Evolutionary conservation across 2,113 vertebrate species (phyloP), one percentile per base, ranked within the genome.

Genomic region (Isurus oxyrinchus): DNA sequence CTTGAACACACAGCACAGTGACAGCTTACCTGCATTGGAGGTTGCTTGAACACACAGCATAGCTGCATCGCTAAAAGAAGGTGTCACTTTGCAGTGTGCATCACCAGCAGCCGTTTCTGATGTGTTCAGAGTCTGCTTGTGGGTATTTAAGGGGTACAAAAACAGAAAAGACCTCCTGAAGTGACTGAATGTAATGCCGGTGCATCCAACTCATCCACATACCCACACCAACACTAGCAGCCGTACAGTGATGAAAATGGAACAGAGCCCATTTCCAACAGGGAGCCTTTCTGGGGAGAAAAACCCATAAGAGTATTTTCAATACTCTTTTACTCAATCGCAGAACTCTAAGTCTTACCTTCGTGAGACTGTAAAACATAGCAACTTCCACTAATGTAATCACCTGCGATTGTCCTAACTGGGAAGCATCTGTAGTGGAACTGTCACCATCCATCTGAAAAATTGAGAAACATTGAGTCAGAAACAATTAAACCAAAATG

Each of bases 361-460:
- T 99, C 99, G 0, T 99, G 99, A 86, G 99, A 98, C 97, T 99
- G 99, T 97, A 99, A 98, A 11, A 99, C 99, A 27, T 99, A 99
- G 96, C 99, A 99, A 96, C 99, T 98, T 94, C 99, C 97, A 81
- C 99, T 97, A 97, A 99, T 99, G 96, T 99, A 99, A 96, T 99
- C 99, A 96, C 99, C 98, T n/a, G 98, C 98, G 97, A 99, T 99
- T n/a, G n/a, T 96, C 99, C 99, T 97, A 99, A 97, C 97, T 99
- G 99, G 96, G 99, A 99, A 97, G 99, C 98, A 96, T 99, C 99
- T 19, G 99, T 99, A 63, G 99, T 99, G 13, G 99, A 98, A 96
- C 97, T 98, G 98, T 99, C 99, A 96, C 99, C 99, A 96, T 99
- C 99, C 99, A 99, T 99, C 99, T 99, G 91, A 0, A 2, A 95